Conservation (phyloP, 2,113 vertebrate species). For the Bothrops jararaca region DNA sequence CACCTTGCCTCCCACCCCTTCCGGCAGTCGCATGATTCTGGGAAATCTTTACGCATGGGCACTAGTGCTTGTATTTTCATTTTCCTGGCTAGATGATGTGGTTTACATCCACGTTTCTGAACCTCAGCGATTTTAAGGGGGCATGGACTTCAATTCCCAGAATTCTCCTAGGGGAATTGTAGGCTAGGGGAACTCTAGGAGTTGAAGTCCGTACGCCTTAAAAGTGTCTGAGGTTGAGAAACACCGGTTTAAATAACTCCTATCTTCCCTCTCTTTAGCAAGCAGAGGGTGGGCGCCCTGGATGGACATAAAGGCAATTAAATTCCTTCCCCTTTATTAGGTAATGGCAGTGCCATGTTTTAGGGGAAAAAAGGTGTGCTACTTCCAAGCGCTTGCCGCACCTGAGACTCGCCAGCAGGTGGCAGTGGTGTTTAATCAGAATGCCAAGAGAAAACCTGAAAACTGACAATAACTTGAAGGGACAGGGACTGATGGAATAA, state of each 20-base stretch:
- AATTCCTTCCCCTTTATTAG: not conserved
- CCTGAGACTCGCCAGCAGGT: not conserved
- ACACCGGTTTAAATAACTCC: not conserved
- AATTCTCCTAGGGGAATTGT: not conserved
- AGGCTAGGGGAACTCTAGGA: not conserved
- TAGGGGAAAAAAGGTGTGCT: not conserved
- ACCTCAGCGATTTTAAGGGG: not conserved
- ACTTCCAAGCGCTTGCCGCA: not conserved
- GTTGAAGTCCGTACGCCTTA: not conserved
- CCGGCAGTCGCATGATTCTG: conserved; percentile 23
- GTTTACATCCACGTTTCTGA: not conserved
- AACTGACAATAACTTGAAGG: not conserved
- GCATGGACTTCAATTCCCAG: not conserved
- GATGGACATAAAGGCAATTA: not conserved
- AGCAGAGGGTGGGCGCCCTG: not conserved
- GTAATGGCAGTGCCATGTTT: not conserved
- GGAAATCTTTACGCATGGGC: conserved; percentile 27
- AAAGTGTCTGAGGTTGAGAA: not conserved
- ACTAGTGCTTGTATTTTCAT: conserved; percentile 21
- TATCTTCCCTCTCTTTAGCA: not conserved
- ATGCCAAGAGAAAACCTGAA: not conserved
- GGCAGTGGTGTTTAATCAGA: not conserved
- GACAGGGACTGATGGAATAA: not conserved
- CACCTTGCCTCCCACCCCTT: not conserved
- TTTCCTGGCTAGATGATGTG: conserved; percentile 11